Base-by-base conservation (phyloP, 2,797 vertebrate genomes). In the Selene dorsalis region DNA sequence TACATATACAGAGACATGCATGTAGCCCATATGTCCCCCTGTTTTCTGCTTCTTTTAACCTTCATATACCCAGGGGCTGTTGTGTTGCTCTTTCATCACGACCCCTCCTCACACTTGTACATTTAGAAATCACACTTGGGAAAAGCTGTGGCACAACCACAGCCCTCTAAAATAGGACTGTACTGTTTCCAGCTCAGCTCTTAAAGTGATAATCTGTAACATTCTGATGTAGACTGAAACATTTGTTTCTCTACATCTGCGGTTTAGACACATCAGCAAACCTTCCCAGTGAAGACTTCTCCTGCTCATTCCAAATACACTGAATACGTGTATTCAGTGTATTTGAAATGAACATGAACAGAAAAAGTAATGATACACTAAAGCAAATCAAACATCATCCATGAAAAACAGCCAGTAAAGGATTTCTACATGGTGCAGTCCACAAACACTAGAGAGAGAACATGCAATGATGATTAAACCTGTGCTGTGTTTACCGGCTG, bases 71-170 rank as follows among this genome's bases (percentile, higher is more conserved):
- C 61, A 0, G 18, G 1, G 58, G 47, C 53, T 28, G 57, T 17
- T 35, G 35, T 75, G 80, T 48, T 55, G 55, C 69, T 76, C 70
- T 77, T 87, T 87, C 75, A 82, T 87, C 76, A 18, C 30, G 18
- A 16, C 68, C 68, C 43, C 48, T 0, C 30, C 69, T 75, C 61
- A 6, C 75, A 58, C 73, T 69, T 30, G 0, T 38, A 45, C 80
- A 71, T 85, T 90, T 79, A 84, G 24, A 78, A 60, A 79, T 74
- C 71, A 63, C 88, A 79, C 84, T 59, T 70, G 86, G 86, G 79
- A 82, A 43, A 75, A 69, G 71, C 71, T 77, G 38, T 7, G 7
- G 22, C 35, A 17, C 35, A 50, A 50, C 47, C 67, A 12, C 45
- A 6, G 38, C 24, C 47, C 47, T 62, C 11, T 62, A 57, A 7